Conservation (phyloP, 1,140 invertebrate species). For the Megathymus violae region DNA sequence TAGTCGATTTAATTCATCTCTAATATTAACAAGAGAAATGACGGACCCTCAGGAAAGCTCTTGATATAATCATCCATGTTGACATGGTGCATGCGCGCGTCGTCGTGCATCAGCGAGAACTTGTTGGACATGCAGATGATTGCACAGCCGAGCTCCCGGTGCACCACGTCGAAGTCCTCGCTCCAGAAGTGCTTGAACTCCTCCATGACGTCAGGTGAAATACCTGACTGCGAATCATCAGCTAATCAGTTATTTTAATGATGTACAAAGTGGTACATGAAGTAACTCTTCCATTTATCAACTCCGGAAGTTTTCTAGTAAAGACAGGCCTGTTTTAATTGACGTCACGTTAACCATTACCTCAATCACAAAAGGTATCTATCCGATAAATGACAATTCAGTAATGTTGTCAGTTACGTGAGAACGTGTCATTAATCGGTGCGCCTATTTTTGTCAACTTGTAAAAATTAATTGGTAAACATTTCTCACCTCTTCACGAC, state of each 20-base stretch:
- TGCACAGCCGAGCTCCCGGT: constrained; percentile 75
- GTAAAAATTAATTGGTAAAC: constrained; percentile 8
- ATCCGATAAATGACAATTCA: too few relatives aligned
- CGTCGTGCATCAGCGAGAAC: constrained; percentile 67
- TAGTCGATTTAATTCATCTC: too few relatives aligned
- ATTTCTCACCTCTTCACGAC: constrained; percentile 67
- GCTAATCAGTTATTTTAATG: too few relatives aligned
- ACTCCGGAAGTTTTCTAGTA: too few relatives aligned
- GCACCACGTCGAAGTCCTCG: constrained; percentile 71
- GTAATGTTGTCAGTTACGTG: too few relatives aligned
- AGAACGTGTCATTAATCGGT: too few relatives aligned
- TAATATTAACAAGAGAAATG: neutral
- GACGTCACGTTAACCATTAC: too few relatives aligned
- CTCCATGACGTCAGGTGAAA: constrained; percentile 64
- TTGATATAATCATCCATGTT: constrained; percentile 76
- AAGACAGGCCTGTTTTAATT: too few relatives aligned
- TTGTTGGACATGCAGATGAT: constrained; percentile 79
- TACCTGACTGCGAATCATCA: constrained; percentile 54
- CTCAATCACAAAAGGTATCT: too few relatives aligned
- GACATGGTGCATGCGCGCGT: constrained; percentile 67
- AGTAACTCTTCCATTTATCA: neutral
- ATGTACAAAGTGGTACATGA: too few relatives aligned
- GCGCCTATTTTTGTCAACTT: neutral
- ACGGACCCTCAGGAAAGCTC: constrained; percentile 56
- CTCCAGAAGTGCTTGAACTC: constrained; percentile 76